Conservation (phyloP, 2,888 invertebrate species). For the Conistra vaccinii region DNA sequence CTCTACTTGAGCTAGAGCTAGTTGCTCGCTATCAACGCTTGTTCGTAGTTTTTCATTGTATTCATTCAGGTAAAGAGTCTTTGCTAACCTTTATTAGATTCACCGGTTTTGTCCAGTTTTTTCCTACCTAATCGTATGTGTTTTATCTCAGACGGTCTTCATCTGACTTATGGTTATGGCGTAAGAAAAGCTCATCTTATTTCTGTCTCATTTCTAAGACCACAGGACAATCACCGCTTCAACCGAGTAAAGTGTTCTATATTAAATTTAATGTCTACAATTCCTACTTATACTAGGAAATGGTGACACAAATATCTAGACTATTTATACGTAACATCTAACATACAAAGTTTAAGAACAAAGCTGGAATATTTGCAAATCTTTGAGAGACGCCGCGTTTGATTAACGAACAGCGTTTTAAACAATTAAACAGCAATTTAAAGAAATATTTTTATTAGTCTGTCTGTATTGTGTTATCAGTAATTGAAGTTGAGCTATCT, state of each 20-base stretch:
- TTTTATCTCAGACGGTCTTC: background rate
- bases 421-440: slow-evolving; percentile 69
- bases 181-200: slow-evolving; percentile 13
- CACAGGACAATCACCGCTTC: slow-evolving; percentile 14
- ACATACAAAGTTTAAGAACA: slow-evolving; percentile 34
- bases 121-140: background rate
- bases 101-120: background rate
- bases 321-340: slow-evolving; percentile 50
- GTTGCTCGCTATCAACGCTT: background rate
- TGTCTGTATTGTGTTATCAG: slow-evolving; percentile 54
- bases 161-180: background rate
- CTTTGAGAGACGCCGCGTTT: slow-evolving; percentile 48
- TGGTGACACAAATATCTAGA: slow-evolving; percentile 43
- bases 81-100: background rate
- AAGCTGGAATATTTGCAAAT: slow-evolving; percentile 59
- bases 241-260: slow-evolving; percentile 28
- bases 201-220: slow-evolving; percentile 21
- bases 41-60: background rate
- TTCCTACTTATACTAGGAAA: slow-evolving; percentile 40
- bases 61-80: background rate
- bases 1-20: background rate
- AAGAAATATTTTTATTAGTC: slow-evolving; percentile 59
- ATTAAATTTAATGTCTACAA: slow-evolving; percentile 36
- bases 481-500: slow-evolving; percentile 42
- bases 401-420: slow-evolving; percentile 65